Evolutionary conservation across 1,140 invertebrate species (phyloP), one percentile per base, ranked within the genome.

Genomic region (Colletes gigas): DNA sequence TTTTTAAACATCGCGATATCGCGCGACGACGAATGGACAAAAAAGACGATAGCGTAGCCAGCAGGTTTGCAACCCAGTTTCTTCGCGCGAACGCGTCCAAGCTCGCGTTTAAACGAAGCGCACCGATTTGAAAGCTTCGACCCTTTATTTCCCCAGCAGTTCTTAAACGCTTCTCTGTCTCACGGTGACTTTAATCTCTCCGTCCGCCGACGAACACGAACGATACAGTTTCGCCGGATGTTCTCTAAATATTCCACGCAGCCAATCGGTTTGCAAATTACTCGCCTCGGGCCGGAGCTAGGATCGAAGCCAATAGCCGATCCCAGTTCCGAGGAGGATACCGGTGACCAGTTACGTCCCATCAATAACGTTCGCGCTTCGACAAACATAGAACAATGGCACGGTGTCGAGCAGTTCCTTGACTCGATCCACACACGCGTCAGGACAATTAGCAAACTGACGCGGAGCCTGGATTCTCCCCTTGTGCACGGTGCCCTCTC

Each of bases 311-410:
- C 21, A n/a, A 39, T 9, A 6, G n/a, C 44, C 44, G 8, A 7
- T 44, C 8, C 8, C 6, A 44, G 44, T 7, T 6, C 44, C 44
- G 5, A 1, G n/a, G 19, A 59, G 39, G 70, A 72, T 60, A 57
- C 39, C n/a, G 15, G 21, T 44, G 17, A 71, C 6, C 55, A n/a
- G n/a, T 17, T 59, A 47, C n/a, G 70, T 15, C 41, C 39, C 70
- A 21, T 72, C 59, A 72, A 72, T 72, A 72, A 72, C 70, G 41
- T 1, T 10, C n/a, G 19, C 55, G 41, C 70, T 55, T 72, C 41
- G 15, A 59, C 70, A 21, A 60, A 44, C 70, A n/a, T 12, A 15
- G 54, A 12, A 57, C 15, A 41, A 39, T 44, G 68, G 3, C 30
- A 9, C 1, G 41, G 41, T 47, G 55, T 47, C 39, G 12, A 15